Conservation (phyloP, 1,140 invertebrate species). For the Pachypeltis micranthus region DNA sequence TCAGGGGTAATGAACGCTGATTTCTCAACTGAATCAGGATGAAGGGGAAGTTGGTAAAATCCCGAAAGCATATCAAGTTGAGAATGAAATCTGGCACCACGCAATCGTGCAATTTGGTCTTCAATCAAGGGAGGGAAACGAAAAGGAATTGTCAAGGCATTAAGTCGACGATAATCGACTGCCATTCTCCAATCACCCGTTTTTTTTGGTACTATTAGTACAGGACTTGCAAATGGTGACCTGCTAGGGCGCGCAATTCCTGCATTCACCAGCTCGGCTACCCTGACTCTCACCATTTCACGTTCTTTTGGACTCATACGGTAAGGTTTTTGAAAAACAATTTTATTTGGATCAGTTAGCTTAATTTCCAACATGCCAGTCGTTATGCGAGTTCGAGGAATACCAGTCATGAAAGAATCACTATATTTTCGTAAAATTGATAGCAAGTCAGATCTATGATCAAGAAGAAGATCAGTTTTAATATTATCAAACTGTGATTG, state of each 20-base stretch:
- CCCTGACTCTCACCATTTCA: background rate
- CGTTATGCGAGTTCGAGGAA: background rate
- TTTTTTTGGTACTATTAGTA: background rate
- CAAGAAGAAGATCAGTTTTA: background rate
- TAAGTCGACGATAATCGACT: background rate
- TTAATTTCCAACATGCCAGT: background rate
- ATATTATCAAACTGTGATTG: background rate
- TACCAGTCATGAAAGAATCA: conserved; percentile 4
- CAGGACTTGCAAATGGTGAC: background rate
- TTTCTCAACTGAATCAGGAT: conserved; percentile 2
- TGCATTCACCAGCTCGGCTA: background rate
- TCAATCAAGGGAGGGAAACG: background rate
- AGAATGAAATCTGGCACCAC: background rate
- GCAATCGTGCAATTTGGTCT: conserved; percentile 1
- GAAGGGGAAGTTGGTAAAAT: background rate
- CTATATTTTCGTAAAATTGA: background rate
- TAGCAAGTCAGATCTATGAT: background rate
- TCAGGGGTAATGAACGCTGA: background rate
- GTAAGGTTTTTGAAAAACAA: background rate
- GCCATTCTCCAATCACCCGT: conserved; percentile 3
- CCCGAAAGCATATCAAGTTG: background rate
- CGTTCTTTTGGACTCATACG: background rate
- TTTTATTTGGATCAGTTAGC: background rate
- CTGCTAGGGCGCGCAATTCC: background rate
- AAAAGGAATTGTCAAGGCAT: background rate